These are phyloP conservation scores for Ligdia adustata DNA, from an alignment of 2,888 invertebrate genomes.

Conservation along the genomic window DNA sequence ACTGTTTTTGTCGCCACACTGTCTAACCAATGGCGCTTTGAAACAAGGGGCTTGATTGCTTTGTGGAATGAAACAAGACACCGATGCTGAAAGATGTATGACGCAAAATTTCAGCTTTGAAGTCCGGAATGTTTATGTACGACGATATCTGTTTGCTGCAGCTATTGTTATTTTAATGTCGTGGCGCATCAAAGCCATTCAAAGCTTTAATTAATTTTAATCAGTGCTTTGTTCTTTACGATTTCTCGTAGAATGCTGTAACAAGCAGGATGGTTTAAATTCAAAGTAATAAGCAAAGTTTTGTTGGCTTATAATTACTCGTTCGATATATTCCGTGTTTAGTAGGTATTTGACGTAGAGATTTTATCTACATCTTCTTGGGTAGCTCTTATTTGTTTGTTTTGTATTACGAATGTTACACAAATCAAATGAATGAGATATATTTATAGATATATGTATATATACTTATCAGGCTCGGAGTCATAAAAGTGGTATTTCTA, in stretches of 20 bases:
- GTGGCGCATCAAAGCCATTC: slow-evolving; percentile 13
- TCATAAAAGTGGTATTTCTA: too few species aligned
- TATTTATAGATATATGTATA: too few species aligned
- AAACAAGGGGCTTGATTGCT: slow-evolving; percentile 60
- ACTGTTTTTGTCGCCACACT: slow-evolving; percentile 72
- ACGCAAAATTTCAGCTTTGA: slow-evolving; percentile 34
- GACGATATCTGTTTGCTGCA: slow-evolving; percentile 3
- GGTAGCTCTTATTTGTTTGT: too few species aligned
- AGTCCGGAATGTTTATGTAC: slow-evolving; percentile 21
- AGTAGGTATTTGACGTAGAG: too few species aligned
- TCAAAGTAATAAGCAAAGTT: background rate
- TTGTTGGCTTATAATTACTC: background rate
- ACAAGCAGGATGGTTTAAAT: background rate
- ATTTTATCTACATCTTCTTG: too few species aligned
- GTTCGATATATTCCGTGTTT: too few species aligned
- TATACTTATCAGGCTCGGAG: too few species aligned
- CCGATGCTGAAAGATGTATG: slow-evolving; percentile 43
- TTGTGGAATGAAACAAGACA: slow-evolving; percentile 54
- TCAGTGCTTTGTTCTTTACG: slow-evolving; percentile 15
- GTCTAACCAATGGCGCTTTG: slow-evolving; percentile 72
- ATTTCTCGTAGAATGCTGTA: background rate
- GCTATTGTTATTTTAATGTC: slow-evolving; percentile 10
- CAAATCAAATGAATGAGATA: too few species aligned
- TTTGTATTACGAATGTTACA: too few species aligned
- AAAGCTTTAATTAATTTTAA: slow-evolving; percentile 11